Conservation (phyloP, 2,113 vertebrate species). For the Elephas maximus region DNA sequence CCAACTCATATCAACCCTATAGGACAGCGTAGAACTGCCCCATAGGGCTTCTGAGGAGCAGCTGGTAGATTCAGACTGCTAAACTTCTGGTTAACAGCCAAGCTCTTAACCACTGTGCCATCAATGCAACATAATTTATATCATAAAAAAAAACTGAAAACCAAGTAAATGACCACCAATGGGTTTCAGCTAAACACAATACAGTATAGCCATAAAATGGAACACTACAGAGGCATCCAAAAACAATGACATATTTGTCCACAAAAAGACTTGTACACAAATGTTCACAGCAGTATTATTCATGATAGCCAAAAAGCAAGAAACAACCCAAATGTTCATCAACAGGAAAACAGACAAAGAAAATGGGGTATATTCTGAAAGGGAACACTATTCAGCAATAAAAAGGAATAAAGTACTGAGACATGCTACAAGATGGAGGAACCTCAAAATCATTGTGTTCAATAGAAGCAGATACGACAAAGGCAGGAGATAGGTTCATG, state of each 20-base stretch:
- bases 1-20: too few relatives aligned
- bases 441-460: not conserved
- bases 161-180: not conserved
- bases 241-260: not conserved
- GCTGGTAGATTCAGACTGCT: too few relatives aligned
- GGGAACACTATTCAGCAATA: not conserved
- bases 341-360: not conserved
- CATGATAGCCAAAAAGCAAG: constrained; percentile 1
- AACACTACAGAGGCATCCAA: not conserved
- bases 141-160: not conserved
- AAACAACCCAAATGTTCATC: constrained; percentile 25
- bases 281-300: not conserved
- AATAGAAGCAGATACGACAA: not conserved
- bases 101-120: too few relatives aligned
- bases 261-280: not conserved
- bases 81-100: too few relatives aligned
- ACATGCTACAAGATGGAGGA: not conserved
- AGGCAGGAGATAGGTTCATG: not conserved
- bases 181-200: not conserved
- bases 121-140: not conserved
- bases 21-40: too few relatives aligned
- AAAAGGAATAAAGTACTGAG: constrained; percentile 21
- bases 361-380: not conserved
- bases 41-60: too few relatives aligned
- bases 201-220: not conserved